Base-by-base conservation (phyloP, 2,113 vertebrate species). In the Telmatochromis brachygnathus region DNA sequence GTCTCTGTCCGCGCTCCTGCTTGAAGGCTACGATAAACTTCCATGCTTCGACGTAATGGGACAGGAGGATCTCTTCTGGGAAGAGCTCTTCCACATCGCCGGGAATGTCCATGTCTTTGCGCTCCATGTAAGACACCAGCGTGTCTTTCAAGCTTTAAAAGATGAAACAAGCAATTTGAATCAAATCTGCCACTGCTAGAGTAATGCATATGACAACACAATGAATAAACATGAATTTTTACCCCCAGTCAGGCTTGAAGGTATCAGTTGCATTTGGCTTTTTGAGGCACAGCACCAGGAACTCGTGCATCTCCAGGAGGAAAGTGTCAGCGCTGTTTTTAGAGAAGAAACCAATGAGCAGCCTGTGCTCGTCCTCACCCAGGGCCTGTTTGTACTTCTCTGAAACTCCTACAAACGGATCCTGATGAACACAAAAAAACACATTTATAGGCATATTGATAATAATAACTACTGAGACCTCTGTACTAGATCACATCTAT, bases 241-340 rank as follows among this genome's bases (percentile, higher is more conserved):
- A 99, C 98, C 97, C 91, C 98, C 98, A 99, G 0, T 2, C 2
- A 10, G 97, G 96, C 19, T 4, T 97, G 94, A 88, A 98, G n/a
- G 91, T 94, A 7, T 94, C 96, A 2, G 79, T 70, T 4, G 95
- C 86, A 1, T 39, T 88, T 15, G 93, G 83, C 12, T 23, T 92
- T 88, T 95, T 97, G 45, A 99, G 95, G 56, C 88, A 96, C 82
- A 99, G 87, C 84, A 96, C 4, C 6, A 99, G 97, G 94, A 99
- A 97, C 90, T 99, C 98, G 0, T 99, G 98, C 87, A 99, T 97
- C 94, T 99, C 98, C 90, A 98, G 93, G 58, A 99, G 95, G 92
- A 99, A 98, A 39, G 80, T 33, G 49, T 98, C 97, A n/a, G 97
- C 93, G 4, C 95, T 94, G 6, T 89, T 90, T 83, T 97, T 96